These are phyloP conservation scores for Sicus ferrugineus DNA, from an alignment of 2,888 invertebrate species.

Conservation along the genomic window DNA sequence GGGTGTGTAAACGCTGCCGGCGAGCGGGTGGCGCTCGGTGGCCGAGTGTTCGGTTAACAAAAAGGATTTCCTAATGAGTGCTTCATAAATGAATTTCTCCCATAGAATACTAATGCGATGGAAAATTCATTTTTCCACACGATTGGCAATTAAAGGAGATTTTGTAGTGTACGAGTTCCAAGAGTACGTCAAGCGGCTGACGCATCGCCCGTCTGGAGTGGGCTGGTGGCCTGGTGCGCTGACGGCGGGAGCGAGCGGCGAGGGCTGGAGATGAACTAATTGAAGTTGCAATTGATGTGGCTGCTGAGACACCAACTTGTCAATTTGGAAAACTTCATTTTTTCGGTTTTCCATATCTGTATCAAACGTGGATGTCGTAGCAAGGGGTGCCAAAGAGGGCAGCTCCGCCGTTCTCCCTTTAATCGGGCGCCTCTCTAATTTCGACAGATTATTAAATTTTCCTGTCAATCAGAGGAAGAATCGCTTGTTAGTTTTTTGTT, in stretches of 20 bases:
- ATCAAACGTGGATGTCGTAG: too few species aligned
- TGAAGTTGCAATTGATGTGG: slow-evolving; percentile 47
- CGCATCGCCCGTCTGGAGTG: slow-evolving; percentile 16
- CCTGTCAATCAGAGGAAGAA: too few species aligned
- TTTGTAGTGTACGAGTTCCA: slow-evolving; percentile 41
- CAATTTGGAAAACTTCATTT: slow-evolving; percentile 28
- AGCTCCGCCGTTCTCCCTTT: too few species aligned
- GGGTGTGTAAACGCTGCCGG: neutral
- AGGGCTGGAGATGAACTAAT: neutral
- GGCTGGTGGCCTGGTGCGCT: neutral
- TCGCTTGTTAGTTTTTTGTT: too few species aligned
- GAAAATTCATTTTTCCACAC: slow-evolving; percentile 64
- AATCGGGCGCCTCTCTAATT: too few species aligned
- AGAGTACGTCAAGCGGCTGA: neutral
- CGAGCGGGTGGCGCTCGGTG: neutral
- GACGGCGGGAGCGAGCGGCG: neutral
- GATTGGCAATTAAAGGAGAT: slow-evolving; percentile 63
- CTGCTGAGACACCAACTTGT: slow-evolving; percentile 44
- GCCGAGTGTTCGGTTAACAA: neutral
- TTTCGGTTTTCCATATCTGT: neutral
- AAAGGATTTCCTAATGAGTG: slow-evolving; percentile 59
- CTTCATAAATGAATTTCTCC: slow-evolving; percentile 62
- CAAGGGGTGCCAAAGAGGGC: too few species aligned
- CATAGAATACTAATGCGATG: slow-evolving; percentile 63
- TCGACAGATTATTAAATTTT: too few species aligned